Base-by-base conservation (phyloP, 2,797 vertebrate species). In the Cossypha polioptera region DNA sequence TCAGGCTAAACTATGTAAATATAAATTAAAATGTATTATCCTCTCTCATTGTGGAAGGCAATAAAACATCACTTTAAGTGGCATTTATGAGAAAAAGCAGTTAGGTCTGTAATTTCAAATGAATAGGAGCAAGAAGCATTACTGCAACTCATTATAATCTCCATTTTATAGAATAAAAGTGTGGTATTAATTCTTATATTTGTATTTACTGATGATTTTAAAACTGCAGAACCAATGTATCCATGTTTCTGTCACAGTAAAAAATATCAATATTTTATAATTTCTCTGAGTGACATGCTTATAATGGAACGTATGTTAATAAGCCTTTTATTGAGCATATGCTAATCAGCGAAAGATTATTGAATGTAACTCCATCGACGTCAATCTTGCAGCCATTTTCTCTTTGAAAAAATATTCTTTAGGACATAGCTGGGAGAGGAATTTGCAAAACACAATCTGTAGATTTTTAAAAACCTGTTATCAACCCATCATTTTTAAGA, bases 301-400 rank as follows among this genome's bases (percentile, higher is more conserved):
- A 71, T 16, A 91, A 78, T 17, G 24, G 9, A 72, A 4, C 12
- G 22, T 19, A 36, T 53, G 12, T 47, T 91, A 80, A 83, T 36
- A 77, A 75, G 2, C 2, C 12, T 45, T 43, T 53, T 65, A 63
- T 62, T 74, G 65, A 66, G 5, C 17, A 36, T 25, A 71, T 50
- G 14, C 0, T 83, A 73, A 50, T 50, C n/a, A 66, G 1, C 9
- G 36, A 36, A n/a, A 3, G 1, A 4, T 25, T 66, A 17, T 33
- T 66, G 14, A 48, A 51, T 35, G 29, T 13, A 29, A 67, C 45
- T 59, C 5, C 25, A 25, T 14, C 20, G 78, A 48, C 2, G 1
- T 79, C 59, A 51, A 1, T 59, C 29, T 85, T 80, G 26, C 11
- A 83, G 21, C 2, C 55, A 51, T 69, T 80, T 95, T 77, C 42